Conservation (phyloP, 2,888 invertebrate genomes). For the Dendrolimus pini region DNA sequence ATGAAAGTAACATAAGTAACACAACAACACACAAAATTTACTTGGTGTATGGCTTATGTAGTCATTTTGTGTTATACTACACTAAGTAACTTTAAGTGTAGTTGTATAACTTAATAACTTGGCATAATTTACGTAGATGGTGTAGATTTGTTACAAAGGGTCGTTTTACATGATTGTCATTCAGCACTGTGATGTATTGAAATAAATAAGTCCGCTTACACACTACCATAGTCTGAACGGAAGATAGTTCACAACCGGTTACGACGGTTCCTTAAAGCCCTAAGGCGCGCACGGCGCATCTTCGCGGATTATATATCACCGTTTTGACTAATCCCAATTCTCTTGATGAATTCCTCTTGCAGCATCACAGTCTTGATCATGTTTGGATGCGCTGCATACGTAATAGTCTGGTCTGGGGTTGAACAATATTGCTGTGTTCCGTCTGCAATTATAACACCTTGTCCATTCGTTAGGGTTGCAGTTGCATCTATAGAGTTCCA, state of each 20-base stretch:
- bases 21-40: too few species aligned
- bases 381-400: constrained; percentile 61
- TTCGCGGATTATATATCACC: constrained; percentile 72
- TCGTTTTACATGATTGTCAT: constrained; percentile 24
- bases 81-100: too few species aligned
- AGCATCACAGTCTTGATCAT: constrained; percentile 74
- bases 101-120: too few species aligned
- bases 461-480: constrained; percentile 64
- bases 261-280: constrained; percentile 68
- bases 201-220: constrained; percentile 73
- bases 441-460: constrained; percentile 59
- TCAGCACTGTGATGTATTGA: constrained; percentile 65
- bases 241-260: constrained; percentile 71
- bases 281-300: constrained; percentile 70
- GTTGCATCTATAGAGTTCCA: constrained; percentile 92
- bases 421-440: constrained; percentile 61
- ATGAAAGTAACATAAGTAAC: too few species aligned
- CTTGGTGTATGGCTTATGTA: too few species aligned
- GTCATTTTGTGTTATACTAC: too few species aligned
- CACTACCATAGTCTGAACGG: constrained; percentile 68
- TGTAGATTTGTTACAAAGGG: constrained; percentile 3
- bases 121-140: too few species aligned
- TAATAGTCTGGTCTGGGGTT: constrained; percentile 51
- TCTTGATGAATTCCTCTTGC: constrained; percentile 72
- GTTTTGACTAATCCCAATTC: constrained; percentile 73